A percentile compares a stretch with the other conserved stretches of the same genome.
Evolutionary conservation across 2,888 invertebrate genomes (phyloP).

Genomic region (Chorisops tibialis): DNA sequence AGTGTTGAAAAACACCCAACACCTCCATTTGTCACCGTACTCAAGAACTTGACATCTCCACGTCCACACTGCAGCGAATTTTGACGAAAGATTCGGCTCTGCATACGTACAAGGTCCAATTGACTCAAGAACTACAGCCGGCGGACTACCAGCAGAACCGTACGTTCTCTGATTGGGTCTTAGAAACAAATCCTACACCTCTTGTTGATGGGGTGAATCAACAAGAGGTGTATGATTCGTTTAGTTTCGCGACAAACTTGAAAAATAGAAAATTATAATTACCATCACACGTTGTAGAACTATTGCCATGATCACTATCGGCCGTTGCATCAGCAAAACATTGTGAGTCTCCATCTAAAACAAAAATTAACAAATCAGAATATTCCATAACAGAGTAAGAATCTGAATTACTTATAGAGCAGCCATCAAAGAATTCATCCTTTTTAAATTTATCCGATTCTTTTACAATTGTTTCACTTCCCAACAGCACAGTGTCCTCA

Average conservation of each 20-base stretch:
- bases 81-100: too few species aligned
- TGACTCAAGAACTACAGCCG: too few species aligned
- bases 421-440: not conserved
- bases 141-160: too few species aligned
- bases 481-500: not conserved
- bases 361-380: not conserved
- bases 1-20: too few species aligned
- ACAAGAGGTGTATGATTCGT: not conserved
- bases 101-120: too few species aligned
- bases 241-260: not conserved
- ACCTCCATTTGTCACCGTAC: too few species aligned
- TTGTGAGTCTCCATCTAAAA: not conserved
- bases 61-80: too few species aligned
- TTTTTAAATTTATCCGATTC: not conserved
- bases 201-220: too few species aligned
- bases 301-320: not conserved
- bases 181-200: too few species aligned
- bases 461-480: not conserved
- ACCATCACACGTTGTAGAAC: conserved; percentile 7
- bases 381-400: not conserved
- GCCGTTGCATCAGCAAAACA: not conserved
- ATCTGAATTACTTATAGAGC: too few species aligned
- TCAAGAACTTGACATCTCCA: too few species aligned
- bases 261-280: not conserved
- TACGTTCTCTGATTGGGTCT: too few species aligned